A percentile compares a stretch with the other conserved stretches of the same genome.
phyloP scores from a whole-genome alignment of 2,888 invertebrate species.

The Adelognathus sp. region DNA sequence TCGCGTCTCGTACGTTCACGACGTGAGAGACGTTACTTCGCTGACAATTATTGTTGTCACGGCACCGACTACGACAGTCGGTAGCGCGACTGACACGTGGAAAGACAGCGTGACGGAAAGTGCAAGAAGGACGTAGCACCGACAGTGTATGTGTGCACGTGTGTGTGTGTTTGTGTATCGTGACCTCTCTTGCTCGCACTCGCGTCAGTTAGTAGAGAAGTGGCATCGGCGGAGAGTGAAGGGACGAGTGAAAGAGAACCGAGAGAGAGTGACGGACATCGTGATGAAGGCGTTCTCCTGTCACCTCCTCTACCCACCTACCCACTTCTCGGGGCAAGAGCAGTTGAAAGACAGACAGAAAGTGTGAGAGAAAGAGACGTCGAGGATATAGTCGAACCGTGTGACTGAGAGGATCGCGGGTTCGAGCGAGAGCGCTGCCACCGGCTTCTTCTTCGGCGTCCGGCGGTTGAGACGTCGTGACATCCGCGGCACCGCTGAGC shows the following conservation, averaged over 20 bases:
- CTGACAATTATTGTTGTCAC: constrained; percentile 80
- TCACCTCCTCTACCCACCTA: constrained; percentile 66
- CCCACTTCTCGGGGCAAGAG: constrained; percentile 25
- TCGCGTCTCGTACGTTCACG: constrained; percentile 60
- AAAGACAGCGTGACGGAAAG: constrained; percentile 76
- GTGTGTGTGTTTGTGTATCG: no score
- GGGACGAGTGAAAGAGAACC: constrained; percentile 68
- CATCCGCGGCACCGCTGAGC: constrained; percentile 54
- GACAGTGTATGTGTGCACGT: no score
- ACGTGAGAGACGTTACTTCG: constrained; percentile 74
- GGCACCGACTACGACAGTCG: constrained; percentile 72
- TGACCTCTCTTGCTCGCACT: no score
- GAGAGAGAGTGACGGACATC: constrained; percentile 77
- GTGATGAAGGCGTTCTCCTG: constrained; percentile 79
- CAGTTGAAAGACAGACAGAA: constrained; percentile 33
- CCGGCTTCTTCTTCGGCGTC: constrained; percentile 64
- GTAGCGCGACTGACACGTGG: constrained; percentile 77
- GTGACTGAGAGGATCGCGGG: constrained; percentile 46
- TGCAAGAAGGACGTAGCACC: constrained; percentile 72
- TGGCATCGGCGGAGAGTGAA: constrained; percentile 38
- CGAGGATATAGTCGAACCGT: constrained; percentile 6
- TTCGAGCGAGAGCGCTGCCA: constrained; percentile 46
- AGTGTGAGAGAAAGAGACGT: constrained; percentile 39
- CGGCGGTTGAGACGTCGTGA: constrained; percentile 70
- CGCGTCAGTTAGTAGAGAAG: constrained; percentile 50